Base-by-base conservation (phyloP, 2,888 invertebrate species). In the Scaptomyza tumidula region DNA sequence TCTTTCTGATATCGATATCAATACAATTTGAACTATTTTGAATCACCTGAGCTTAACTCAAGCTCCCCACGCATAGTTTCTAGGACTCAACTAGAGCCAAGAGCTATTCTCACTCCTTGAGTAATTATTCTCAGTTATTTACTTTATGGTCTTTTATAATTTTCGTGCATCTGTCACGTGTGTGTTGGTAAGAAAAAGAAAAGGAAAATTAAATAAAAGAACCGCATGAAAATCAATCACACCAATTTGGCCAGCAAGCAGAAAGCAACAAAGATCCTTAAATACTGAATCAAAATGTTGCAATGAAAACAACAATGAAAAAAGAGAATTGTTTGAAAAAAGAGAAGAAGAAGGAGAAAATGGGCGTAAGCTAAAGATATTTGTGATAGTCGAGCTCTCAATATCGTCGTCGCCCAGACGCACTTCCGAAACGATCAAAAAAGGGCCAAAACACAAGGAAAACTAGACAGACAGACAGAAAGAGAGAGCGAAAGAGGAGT, bases 391-490 rank as follows among this genome's bases (percentile, higher is more conserved):
- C 62, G 57, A 58, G 46, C 29, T 58, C 60, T 43, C 45, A 49
- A 50, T 50, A 69, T 50, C 45, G 35, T 9, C 31, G 60, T 50
- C 45, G 35, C 10, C 31, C 58, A 56, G 63, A 37, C 66, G 63
- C 60, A 82, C 85, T 82, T 82, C 88, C 82, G 87, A 87, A 57
- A 49, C 37, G 50, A 50, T 50, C 50, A 11, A 33, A 50, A n/a
- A 24, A 50, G 10, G 35, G 35, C 19, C 33, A 6, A 49, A 29
- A 41, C 19, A 10, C 27, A 10, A n/a, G 16, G n/a, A 5, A 61
- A 37, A 3, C 4, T 2, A 3, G 13, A 5, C 16, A 39, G 44
- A 5, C 16, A 39, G 44, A 14, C 31, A 7, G 27, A 24, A 19
- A 24, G 24, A 9, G 60, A 6, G 35, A 19, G 59, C 6, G 57